phyloP scores from a whole-genome alignment of 1,140 invertebrate species.

The Brachionus calyciflorus region DNA sequence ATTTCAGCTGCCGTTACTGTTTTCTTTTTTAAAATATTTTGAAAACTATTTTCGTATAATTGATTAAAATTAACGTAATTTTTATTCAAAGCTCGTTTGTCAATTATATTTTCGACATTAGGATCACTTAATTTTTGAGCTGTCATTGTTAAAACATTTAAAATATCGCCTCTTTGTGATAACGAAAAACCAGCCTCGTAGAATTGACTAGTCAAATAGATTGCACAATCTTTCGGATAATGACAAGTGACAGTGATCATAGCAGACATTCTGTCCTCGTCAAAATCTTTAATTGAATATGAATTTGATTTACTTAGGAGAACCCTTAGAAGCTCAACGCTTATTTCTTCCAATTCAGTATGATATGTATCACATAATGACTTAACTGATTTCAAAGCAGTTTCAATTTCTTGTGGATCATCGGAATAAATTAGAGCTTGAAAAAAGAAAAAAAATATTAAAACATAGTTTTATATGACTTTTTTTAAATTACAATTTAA shows the following conservation, averaged over 20 bases:
- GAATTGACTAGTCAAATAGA: constrained; percentile 14
- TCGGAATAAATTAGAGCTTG: constrained; percentile 17
- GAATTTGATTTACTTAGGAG: constrained; percentile 19
- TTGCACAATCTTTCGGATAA: constrained; percentile 23
- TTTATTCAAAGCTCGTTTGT: background rate
- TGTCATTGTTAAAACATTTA: background rate
- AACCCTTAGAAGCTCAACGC: constrained; percentile 17
- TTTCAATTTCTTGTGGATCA: background rate
- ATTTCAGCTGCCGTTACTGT: background rate
- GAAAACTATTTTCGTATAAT: background rate
- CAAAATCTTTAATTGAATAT: constrained; percentile 11
- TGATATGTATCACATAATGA: constrained; percentile 11
- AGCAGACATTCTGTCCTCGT: background rate
- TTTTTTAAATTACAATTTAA: constrained; percentile 7
- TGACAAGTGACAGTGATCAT: constrained; percentile 19
- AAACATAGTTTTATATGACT: no score
- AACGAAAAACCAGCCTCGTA: constrained; percentile 18
- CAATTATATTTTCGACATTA: background rate
- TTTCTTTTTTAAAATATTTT: background rate
- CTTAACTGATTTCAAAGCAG: constrained; percentile 16
- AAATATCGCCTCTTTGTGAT: background rate
- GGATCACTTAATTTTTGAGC: constrained; percentile 14
- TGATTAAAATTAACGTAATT: constrained; percentile 1
- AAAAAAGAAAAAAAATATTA: background rate
- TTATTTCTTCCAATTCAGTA: constrained; percentile 10